Percentiles rank a stretch among this genome's conserved stretches.
These are phyloP conservation scores for Yponomeuta evonymella DNA, from an alignment of 2,888 invertebrate species.

Conservation along the genomic window DNA sequence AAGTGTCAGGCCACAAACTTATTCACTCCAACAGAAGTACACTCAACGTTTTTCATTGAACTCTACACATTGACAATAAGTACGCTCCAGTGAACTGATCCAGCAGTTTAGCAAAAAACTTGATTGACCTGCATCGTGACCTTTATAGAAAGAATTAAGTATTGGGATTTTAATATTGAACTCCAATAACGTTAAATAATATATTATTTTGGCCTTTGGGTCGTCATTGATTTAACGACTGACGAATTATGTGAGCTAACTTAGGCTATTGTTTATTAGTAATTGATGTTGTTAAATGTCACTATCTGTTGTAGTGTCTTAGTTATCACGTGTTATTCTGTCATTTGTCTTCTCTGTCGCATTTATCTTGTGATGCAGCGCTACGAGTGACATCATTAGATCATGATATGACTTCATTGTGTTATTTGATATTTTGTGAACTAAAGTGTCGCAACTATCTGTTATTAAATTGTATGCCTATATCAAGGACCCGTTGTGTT, in stretches of 20 bases:
- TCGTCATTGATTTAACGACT: no score
- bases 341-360: neutral
- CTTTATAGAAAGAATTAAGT: no score
- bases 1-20: neutral
- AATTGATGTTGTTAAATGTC: no score
- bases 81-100: no score
- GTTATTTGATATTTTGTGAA: slow-evolving; percentile 28
- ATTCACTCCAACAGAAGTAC: neutral
- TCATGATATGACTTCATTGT: slow-evolving; percentile 25
- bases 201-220: no score
- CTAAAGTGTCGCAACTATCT: neutral
- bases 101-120: no score
- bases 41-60: neutral
- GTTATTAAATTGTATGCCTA: neutral
- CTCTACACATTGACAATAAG: no score
- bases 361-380: slow-evolving; percentile 14
- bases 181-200: no score
- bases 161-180: no score
- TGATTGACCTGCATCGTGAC: no score
- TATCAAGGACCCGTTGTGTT: neutral
- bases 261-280: no score
- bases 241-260: no score
- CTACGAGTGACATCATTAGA: slow-evolving; percentile 31
- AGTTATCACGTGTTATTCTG: neutral
- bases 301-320: neutral